Evolutionary conservation across 2,888 invertebrate genomes (phyloP), one percentile per base, ranked within the genome.

Genomic region (Archaeoteleia sp.): DNA sequence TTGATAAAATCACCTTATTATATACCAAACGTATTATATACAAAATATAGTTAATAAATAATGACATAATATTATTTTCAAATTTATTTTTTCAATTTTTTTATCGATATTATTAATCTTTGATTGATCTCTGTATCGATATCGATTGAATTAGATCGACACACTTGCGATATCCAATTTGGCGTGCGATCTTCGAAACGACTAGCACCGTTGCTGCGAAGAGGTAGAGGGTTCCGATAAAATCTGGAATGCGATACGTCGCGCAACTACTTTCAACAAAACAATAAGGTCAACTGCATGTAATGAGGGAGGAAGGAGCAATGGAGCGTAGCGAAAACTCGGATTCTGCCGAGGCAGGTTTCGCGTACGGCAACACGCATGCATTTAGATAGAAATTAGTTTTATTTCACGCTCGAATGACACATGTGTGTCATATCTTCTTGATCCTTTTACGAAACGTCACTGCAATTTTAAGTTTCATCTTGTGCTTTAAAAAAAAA

Each of bases 301-400:
- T 77, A 79, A 81, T 78, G 78, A 80, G 76, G 74, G 80, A 79
- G 81, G 78, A 78, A 78, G 73, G 73, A 42, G 75, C 77, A 74
- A 69, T 69, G 51, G 71, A 79, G 81, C 80, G 75, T 79, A 70
- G 42, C 75, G 48, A 53, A 25, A 42, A 40, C 54, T 1, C 30
- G 30, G 30, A 30, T 9, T 4, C 30, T 30, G 30, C 49, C 35
- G 55, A 54, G 60, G 60, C 54, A 32, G 34, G 58, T 46, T 66
- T 43, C 37, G 66, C 48, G 42, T 42, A 49, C 12, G 35, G 17
- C 42, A 54, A n/a, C 48, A 12, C 53, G 32, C 35, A 35, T 37
- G 45, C 54, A 30, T 58, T 58, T 53, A 53, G 46, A 66, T 58
- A 66, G 65, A 66, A 66, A 58, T 58, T 51, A 13, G 13, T 57